phyloP scores from a whole-genome alignment of 2,888 invertebrate species.

The Drosophila peninsularis region DNA sequence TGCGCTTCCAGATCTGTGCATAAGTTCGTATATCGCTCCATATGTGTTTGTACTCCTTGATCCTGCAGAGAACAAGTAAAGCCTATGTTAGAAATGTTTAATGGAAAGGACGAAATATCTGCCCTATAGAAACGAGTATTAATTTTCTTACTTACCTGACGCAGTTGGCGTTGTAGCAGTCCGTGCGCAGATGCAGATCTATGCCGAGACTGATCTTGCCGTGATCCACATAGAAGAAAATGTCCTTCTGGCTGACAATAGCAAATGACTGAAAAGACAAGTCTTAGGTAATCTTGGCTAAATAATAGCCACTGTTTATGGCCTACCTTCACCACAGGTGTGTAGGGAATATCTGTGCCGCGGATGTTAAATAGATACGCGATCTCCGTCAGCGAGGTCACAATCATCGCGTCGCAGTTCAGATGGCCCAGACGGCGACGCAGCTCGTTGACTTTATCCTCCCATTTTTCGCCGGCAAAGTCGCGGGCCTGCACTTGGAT shows the following conservation, averaged over 20 bases:
- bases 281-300: neutral
- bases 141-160: conserved; percentile 89
- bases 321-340: conserved; percentile 90
- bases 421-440: conserved; percentile 87
- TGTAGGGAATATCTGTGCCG: conserved; percentile 92
- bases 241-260: conserved; percentile 87
- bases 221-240: conserved; percentile 89
- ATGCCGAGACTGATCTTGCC: conserved; percentile 87
- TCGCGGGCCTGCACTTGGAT: conserved; percentile 87
- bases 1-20: conserved; percentile 87
- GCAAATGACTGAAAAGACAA: conserved; percentile 88
- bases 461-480: conserved; percentile 89
- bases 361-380: conserved; percentile 95
- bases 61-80: conserved; percentile 84
- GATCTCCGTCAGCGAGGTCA: conserved; percentile 94
- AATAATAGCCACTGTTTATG: neutral
- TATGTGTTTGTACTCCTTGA: conserved; percentile 89
- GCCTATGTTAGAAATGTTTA: no score
- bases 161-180: conserved; percentile 87
- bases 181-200: conserved; percentile 86
- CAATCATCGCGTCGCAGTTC: conserved; percentile 91
- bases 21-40: conserved; percentile 89
- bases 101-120: no score
- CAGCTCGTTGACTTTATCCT: conserved; percentile 89
- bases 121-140: no score